Base-by-base conservation (phyloP, 2,797 vertebrate species). In the Thripadectes ignobilis region DNA sequence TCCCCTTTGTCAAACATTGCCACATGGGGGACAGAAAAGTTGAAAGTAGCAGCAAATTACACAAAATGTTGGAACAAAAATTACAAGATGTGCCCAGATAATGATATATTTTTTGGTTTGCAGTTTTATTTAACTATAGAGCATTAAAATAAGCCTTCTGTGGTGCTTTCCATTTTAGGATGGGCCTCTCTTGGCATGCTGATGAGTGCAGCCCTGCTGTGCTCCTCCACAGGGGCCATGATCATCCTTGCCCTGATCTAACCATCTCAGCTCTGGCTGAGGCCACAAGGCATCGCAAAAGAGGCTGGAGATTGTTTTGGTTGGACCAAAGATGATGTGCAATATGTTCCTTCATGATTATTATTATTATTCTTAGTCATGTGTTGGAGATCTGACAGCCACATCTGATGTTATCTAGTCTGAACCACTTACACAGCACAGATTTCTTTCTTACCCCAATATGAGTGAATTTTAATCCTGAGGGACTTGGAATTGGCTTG, bases 11-110 rank as follows among this genome's bases (percentile, higher is more conserved):
- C 71, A 67, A 78, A 76, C 46, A 36, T 79, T 78, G 32, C 63
- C 77, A 77, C 52, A 20, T 51, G 30, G 74, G 71, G 89, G 63
- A 71, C 36, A 39, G 86, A 77, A 36, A 91, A 89, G 69, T 91
- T 95, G 89, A 90, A 96, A 96, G 92, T 69, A 92, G 74, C 76
- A 91, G 85, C 65, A 96, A 96, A 95, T 97, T 91, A 89, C 79
- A 29, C 82, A 93, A 92, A 96, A 59, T 21, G 46, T 61, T 92
- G 61, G 75, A 93, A 78, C 62, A 76, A 92, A 81, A 86, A 89
- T 92, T 84, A 93, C 95, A 95, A 89, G 74, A 95, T 94, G 77
- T 95, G 91, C 88, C 74, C 34, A 81, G 89, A 94, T 92, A 96
- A 97, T 96, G 66, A 97, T 82, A 92, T 34, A 90, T 55, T 84